phyloP scores from a whole-genome alignment of 2,113 vertebrate species.

The Eleginops maclovinus region DNA sequence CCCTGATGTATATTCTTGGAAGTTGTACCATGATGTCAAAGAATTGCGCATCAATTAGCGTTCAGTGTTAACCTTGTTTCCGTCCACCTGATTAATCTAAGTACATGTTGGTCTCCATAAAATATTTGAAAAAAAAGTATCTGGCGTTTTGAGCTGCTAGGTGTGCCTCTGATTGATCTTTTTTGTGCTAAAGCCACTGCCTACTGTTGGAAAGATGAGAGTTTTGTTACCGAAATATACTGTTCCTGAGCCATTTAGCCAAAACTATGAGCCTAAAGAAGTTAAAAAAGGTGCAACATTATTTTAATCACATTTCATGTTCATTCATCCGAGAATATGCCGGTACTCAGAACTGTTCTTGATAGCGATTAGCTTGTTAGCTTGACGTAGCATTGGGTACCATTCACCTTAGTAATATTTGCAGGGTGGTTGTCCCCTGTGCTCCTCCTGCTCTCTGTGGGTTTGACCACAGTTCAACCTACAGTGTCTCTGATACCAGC shows the following conservation, averaged over 20 bases:
- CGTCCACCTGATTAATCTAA: background rate
- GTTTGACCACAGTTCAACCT: conserved; percentile 1
- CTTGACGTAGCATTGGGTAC: too few relatives aligned
- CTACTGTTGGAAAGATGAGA: background rate
- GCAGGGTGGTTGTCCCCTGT: background rate
- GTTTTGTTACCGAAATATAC: too few relatives aligned
- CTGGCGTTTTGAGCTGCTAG: too few relatives aligned
- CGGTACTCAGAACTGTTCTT: background rate
- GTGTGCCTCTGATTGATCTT: too few relatives aligned
- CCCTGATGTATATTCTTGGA: too few relatives aligned
- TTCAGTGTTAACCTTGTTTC: too few relatives aligned
- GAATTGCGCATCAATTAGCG: too few relatives aligned
- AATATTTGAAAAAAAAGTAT: background rate
- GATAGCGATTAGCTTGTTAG: too few relatives aligned
- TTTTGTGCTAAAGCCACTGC: background rate
- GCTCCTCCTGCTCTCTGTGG: background rate
- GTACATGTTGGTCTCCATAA: background rate
- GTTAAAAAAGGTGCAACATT: too few relatives aligned
- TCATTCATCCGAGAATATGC: too few relatives aligned
- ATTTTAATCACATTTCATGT: background rate
- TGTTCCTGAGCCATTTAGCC: background rate
- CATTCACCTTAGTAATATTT: background rate
- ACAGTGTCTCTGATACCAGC: background rate
- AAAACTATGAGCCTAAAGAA: background rate
- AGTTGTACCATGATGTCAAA: too few relatives aligned